These are phyloP conservation scores for Prochilodus magdalenae DNA, from an alignment of 2,113 vertebrate genomes.

Conservation along the genomic window DNA sequence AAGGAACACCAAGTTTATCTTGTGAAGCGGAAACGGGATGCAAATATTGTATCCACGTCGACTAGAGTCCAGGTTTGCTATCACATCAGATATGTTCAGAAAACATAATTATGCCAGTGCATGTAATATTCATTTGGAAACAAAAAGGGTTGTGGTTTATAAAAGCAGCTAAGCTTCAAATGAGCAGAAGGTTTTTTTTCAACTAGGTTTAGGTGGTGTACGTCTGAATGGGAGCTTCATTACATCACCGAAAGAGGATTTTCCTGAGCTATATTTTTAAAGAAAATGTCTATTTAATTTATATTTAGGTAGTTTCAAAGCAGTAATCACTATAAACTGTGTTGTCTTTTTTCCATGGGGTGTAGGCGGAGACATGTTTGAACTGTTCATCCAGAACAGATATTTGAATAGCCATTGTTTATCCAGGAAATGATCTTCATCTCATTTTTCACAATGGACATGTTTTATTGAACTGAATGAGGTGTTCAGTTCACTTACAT, in stretches of 20 bases:
- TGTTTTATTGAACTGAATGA: background rate
- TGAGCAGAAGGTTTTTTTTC: too few relatives aligned
- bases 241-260: background rate
- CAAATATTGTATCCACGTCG: constrained; percentile 57
- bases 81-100: constrained; percentile 33
- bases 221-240: background rate
- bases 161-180: background rate
- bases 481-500: background rate
- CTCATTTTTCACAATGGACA: background rate
- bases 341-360: too few relatives aligned
- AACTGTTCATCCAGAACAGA: background rate
- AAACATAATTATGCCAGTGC: background rate
- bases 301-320: too few relatives aligned
- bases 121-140: background rate
- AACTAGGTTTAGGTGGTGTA: background rate
- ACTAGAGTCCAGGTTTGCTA: constrained; percentile 38
- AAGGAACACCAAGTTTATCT: constrained; percentile 55
- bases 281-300: background rate
- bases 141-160: background rate
- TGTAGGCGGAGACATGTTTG: background rate
- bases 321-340: background rate
- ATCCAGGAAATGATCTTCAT: constrained; percentile 7
- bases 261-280: background rate
- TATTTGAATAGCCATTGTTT: background rate
- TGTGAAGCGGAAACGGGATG: constrained; percentile 54